phyloP scores from a whole-genome alignment of 2,113 vertebrate species.

The Myxocyprinus asiaticus region DNA sequence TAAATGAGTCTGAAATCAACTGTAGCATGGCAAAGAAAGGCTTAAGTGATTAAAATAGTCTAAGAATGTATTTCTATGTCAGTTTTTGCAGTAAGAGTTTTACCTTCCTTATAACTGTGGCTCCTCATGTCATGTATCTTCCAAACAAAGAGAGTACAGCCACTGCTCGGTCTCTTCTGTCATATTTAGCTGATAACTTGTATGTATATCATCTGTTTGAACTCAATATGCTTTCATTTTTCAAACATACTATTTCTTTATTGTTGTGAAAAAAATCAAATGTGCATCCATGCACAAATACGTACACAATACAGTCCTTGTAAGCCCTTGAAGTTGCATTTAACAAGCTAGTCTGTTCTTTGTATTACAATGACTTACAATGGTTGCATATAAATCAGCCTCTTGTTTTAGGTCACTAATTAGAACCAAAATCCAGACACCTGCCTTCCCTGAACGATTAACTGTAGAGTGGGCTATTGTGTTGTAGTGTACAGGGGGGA shows the following conservation, averaged over 20 bases:
- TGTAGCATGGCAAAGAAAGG: conserved; percentile 29
- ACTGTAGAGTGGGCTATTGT: neutral
- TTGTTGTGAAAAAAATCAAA: neutral
- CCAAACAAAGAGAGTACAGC: conserved; percentile 3
- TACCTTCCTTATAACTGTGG: conserved; percentile 23
- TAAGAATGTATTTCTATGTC: neutral
- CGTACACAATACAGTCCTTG: neutral
- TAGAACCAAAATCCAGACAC: conserved; percentile 38
- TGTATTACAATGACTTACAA: conserved; percentile 14
- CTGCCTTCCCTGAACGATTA: conserved; percentile 11
- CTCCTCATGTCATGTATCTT: neutral
- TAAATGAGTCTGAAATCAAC: conserved; percentile 40
- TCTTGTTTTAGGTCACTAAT: conserved; percentile 44
- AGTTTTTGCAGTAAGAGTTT: conserved; percentile 15
- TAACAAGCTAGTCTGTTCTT: conserved; percentile 7
- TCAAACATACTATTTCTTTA: neutral
- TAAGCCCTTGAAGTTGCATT: conserved; percentile 12
- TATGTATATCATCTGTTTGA: neutral
- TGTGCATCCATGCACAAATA: neutral
- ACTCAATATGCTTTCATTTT: neutral
- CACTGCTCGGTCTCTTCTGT: too few species aligned
- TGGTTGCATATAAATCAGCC: conserved; percentile 33
- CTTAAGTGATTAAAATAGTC: conserved; percentile 33
- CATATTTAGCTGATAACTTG: neutral
- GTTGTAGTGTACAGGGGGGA: conserved; percentile 17